Percentiles rank a stretch among this genome's conserved stretches.
Evolutionary conservation across 2,113 vertebrate genomes (phyloP).

Genomic region (Apus apus): DNA sequence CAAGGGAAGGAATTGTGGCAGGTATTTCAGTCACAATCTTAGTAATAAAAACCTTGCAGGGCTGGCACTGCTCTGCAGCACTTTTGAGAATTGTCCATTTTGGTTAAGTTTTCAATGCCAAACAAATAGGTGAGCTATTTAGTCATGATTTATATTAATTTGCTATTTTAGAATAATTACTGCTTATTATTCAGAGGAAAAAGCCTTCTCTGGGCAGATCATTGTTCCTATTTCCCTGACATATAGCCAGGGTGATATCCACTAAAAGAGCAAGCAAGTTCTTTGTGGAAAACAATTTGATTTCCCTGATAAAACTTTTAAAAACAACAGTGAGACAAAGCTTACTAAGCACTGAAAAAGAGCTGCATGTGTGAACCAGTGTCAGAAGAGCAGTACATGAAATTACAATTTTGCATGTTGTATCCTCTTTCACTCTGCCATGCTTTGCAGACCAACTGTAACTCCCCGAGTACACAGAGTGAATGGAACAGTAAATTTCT

Average conservation of each 20-base stretch:
- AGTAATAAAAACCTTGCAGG: conserved; percentile 6
- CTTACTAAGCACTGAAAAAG: not conserved
- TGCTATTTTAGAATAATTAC: not conserved
- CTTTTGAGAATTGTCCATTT: not conserved
- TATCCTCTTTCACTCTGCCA: not conserved
- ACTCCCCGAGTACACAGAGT: not conserved
- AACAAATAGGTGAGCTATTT: conserved; percentile 17
- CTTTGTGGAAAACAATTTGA: not conserved
- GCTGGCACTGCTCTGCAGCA: not conserved
- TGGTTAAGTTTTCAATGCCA: not conserved
- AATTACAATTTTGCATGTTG: not conserved
- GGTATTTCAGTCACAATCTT: conserved; percentile 13
- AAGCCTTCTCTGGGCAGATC: not conserved
- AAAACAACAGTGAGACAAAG: not conserved
- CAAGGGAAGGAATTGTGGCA: not conserved
- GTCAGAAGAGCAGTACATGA: not conserved
- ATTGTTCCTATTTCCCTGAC: not conserved
- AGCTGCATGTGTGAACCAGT: not conserved
- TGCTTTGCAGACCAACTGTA: not conserved
- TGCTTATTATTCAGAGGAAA: not conserved
- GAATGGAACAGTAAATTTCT: conserved; percentile 3
- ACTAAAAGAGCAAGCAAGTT: not conserved
- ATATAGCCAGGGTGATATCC: not conserved
- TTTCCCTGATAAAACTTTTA: not conserved
- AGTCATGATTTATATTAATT: not conserved